Evolutionary conservation across 92 coral and sea anemone species (phyloP).

Genomic region (Epizoanthus rinbou): DNA sequence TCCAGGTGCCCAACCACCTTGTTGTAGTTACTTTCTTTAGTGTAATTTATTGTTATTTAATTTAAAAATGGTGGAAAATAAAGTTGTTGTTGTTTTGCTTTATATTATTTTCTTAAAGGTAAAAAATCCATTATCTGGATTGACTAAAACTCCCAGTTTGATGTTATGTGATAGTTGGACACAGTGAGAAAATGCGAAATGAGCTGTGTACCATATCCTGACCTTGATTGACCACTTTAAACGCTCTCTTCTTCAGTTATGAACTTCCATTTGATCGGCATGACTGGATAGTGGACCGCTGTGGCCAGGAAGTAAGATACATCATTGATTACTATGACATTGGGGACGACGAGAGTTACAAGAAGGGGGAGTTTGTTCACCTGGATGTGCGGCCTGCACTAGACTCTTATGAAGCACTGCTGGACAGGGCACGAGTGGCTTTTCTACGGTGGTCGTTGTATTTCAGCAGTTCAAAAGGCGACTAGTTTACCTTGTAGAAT

Average conservation of each 20-base stretch:
- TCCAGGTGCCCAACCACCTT: no score
- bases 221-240: neutral
- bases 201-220: neutral
- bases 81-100: no score
- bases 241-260: constrained; percentile 55
- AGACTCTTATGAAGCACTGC: constrained; percentile 88
- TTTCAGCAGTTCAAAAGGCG: constrained; percentile 73
- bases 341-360: constrained; percentile 92
- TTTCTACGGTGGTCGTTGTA: constrained; percentile 86
- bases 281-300: constrained; percentile 96
- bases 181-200: neutral
- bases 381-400: constrained; percentile 96
- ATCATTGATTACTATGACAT: constrained; percentile 96
- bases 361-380: constrained; percentile 89
- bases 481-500: constrained; percentile 4
- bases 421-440: constrained; percentile 91
- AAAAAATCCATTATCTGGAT: no score
- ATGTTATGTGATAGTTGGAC: no score
- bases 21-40: no score
- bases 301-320: constrained; percentile 91
- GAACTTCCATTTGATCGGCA: constrained; percentile 99
- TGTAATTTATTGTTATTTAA: no score
- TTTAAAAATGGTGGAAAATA: no score
- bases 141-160: no score
- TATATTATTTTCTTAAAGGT: no score